A percentile compares a stretch with the other conserved stretches of the same genome.
Conservation (phyloP, 1,140 invertebrate species). For the Phymastichus coffea region DNA sequence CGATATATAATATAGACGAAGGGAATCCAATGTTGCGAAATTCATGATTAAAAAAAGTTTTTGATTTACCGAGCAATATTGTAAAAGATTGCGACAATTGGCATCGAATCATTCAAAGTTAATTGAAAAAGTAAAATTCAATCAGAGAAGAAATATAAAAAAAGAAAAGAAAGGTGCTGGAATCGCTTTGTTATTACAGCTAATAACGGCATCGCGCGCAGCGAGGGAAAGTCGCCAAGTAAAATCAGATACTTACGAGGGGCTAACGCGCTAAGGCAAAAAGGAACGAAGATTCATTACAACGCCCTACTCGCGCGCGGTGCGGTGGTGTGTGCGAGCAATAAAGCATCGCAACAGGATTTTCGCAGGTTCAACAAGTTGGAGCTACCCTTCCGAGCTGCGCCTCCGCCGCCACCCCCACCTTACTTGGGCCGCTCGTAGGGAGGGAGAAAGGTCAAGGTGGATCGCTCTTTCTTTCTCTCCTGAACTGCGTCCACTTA, state of each 20-base stretch:
- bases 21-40: too few species aligned
- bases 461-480: neutral
- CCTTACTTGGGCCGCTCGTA: neutral
- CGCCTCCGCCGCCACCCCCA: constrained; percentile 11
- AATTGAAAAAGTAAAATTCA: too few species aligned
- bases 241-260: neutral
- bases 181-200: too few species aligned
- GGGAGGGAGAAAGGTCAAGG: constrained; percentile 23
- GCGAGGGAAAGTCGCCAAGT: neutral
- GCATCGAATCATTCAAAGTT: too few species aligned
- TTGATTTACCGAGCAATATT: too few species aligned
- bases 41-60: too few species aligned
- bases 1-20: too few species aligned
- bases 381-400: constrained; percentile 18
- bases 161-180: too few species aligned
- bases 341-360: constrained; percentile 28
- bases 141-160: too few species aligned
- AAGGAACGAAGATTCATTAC: constrained; percentile 14
- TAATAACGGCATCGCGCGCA: too few species aligned
- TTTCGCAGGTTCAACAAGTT: constrained; percentile 27
- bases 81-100: too few species aligned
- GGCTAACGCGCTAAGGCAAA: neutral
- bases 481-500: constrained; percentile 7
- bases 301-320: constrained; percentile 3
- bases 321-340: too few species aligned